These are phyloP conservation scores for Siphlonurus alternatus DNA, from an alignment of 2,888 invertebrate genomes.

Conservation along the genomic window DNA sequence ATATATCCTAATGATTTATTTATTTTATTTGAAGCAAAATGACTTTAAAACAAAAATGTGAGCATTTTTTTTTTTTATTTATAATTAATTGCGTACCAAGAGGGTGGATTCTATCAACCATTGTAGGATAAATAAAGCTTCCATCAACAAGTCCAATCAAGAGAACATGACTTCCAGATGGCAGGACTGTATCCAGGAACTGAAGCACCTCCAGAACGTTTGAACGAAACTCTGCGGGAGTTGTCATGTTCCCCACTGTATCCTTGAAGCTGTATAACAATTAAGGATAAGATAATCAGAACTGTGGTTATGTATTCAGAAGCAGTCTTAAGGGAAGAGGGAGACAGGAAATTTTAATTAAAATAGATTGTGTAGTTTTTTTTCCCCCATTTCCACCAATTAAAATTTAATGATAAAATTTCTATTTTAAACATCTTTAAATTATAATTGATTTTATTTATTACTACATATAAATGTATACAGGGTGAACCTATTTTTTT, in stretches of 20 bases:
- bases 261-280: constrained; percentile 23
- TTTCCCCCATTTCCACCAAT: too few relatives aligned
- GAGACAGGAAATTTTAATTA: too few relatives aligned
- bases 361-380: too few relatives aligned
- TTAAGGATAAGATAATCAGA: neutral
- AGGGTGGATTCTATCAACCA: constrained; percentile 28
- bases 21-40: too few relatives aligned
- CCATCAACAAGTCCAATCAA: constrained; percentile 30
- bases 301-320: too few relatives aligned
- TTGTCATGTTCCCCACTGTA: constrained; percentile 29
- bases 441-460: too few relatives aligned
- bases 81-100: constrained; percentile 22
- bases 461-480: too few relatives aligned
- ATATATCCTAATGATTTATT: too few relatives aligned
- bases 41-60: neutral
- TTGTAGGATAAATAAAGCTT: constrained; percentile 26
- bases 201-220: constrained; percentile 19
- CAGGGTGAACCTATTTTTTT: too few relatives aligned
- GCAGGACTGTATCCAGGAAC: constrained; percentile 24
- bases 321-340: too few relatives aligned
- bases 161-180: constrained; percentile 28
- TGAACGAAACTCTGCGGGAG: constrained; percentile 20
- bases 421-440: too few relatives aligned
- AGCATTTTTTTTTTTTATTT: neutral
- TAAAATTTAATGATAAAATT: too few relatives aligned